phyloP scores from a whole-genome alignment of 1,140 invertebrate species.

The Drosophila triauraria region DNA sequence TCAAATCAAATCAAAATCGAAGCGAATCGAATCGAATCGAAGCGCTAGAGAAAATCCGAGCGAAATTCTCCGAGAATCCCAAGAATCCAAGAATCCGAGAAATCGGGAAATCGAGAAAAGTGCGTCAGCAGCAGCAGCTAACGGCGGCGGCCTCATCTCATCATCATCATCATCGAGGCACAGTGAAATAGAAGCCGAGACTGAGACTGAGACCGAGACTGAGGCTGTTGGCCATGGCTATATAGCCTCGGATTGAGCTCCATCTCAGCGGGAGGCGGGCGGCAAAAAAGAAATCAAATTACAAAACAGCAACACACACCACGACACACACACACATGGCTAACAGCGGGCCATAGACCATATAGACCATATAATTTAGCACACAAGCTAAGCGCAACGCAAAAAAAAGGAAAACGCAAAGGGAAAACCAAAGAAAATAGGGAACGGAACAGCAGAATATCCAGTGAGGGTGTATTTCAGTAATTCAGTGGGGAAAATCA shows the following conservation, averaged over 20 bases:
- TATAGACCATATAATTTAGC: slow-evolving; percentile 70
- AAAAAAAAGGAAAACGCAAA: slow-evolving; percentile 25
- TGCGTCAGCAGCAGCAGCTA: slow-evolving; percentile 56
- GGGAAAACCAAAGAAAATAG: slow-evolving; percentile 43
- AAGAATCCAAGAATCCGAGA: slow-evolving; percentile 10
- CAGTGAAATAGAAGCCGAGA: slow-evolving; percentile 32
- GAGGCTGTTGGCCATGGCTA: slow-evolving; percentile 37
- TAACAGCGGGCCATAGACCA: slow-evolving; percentile 39
- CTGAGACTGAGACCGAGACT: slow-evolving; percentile 7
- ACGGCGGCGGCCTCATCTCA: slow-evolving; percentile 29
- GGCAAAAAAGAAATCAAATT: slow-evolving; percentile 83
- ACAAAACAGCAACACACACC: slow-evolving; percentile 73
- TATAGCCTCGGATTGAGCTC: slow-evolving; percentile 33
- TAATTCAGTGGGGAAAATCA: slow-evolving; percentile 48
- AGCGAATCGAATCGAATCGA: slow-evolving; percentile 33
- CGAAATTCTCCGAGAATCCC: slow-evolving; percentile 15
- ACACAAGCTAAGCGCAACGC: slow-evolving; percentile 71
- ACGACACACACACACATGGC: slow-evolving; percentile 31
- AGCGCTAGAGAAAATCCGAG: slow-evolving; percentile 33
- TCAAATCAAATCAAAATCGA: slow-evolving; percentile 28
- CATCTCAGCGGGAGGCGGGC: slow-evolving; percentile 68
- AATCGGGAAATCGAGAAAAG: slow-evolving; percentile 43
- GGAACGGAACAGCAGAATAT: slow-evolving; percentile 37
- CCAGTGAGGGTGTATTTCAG: slow-evolving; percentile 10
- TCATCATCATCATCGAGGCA: slow-evolving; percentile 24